Base-by-base conservation (phyloP, 1,140 invertebrate genomes). In the Camponotus vicinus region DNA sequence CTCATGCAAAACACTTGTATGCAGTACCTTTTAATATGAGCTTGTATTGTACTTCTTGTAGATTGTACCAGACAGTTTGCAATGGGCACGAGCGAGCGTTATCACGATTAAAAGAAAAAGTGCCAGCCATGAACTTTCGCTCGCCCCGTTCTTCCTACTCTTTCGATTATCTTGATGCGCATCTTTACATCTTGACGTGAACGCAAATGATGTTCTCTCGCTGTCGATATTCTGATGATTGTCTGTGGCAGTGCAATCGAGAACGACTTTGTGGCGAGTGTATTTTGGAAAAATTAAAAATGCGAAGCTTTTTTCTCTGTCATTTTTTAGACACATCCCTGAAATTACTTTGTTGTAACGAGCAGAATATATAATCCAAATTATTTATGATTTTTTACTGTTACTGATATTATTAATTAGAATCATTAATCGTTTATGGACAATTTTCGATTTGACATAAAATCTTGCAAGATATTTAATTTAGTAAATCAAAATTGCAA, bases 101-200 rank as follows among this genome's bases (percentile, higher is more conserved):
- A 91, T 91, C 90, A 89, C 73, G 85, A 87, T 89, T 77, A 59
- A 61, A 57, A 52, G 85, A 90, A 89, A 87, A 85, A 75, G 57
- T 27, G 45, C 18, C 59, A 79, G 70, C 90, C 89, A 70, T 91
- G 89, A 91, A 91, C 89, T 91, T 91, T 91, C 64, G 66, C 63
- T 71, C 67, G 82, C 73, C 71, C 85, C 77, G 49, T 67, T 75
- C 67, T 64, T 82, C 55, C 76, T 61, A 18, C 15, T 52, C 49
- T 52, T 52, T 52, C 49, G 49, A 52, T 52, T 52, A 52, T 52
- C 49, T 52, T 52, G 49, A 52, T 11, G 15, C 4, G 49, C 18
- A 89, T 85, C 78, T 52, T 52, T 18, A 18, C 86, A 88, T 86
- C 82, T 77, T 75, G 69, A 73, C 64, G 67, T 55, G 87, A 86